Percentiles rank a stretch among this genome's conserved stretches.
Conservation (phyloP, 2,113 vertebrate species). For the Phaethornis superciliosus region DNA sequence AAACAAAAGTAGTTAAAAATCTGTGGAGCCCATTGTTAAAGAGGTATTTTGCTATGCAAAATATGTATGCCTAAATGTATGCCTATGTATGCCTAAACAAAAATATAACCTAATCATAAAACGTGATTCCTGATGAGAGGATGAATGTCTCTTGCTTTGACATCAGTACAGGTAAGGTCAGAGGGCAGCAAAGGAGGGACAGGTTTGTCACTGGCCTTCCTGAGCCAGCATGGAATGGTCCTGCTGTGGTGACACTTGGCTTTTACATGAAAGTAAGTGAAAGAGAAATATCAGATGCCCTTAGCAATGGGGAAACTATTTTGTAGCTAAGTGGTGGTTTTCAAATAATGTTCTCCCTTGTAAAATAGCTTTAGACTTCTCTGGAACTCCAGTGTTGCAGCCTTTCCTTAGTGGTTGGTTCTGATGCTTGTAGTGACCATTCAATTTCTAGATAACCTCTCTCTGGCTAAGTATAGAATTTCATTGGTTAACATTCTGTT, state of each 20-base stretch:
- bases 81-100: background rate
- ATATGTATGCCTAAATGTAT: too few species aligned
- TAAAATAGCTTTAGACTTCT: background rate
- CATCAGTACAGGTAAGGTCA: background rate
- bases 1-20: background rate
- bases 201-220: background rate
- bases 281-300: background rate
- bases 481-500: background rate
- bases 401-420: background rate
- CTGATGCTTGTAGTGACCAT: background rate
- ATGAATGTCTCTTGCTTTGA: background rate
- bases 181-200: rapidly evolving
- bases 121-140: background rate
- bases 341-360: background rate
- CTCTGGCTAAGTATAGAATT: background rate
- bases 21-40: background rate
- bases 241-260: background rate
- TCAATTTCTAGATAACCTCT: background rate
- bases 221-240: background rate
- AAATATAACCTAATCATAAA: background rate
- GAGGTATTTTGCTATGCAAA: background rate
- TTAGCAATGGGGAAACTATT: background rate
- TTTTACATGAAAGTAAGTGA: background rate
- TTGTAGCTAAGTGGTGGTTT: background rate
- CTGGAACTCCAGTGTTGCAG: background rate